phyloP scores from a whole-genome alignment of 2,888 invertebrate genomes.

The Serrognathus titanus region DNA sequence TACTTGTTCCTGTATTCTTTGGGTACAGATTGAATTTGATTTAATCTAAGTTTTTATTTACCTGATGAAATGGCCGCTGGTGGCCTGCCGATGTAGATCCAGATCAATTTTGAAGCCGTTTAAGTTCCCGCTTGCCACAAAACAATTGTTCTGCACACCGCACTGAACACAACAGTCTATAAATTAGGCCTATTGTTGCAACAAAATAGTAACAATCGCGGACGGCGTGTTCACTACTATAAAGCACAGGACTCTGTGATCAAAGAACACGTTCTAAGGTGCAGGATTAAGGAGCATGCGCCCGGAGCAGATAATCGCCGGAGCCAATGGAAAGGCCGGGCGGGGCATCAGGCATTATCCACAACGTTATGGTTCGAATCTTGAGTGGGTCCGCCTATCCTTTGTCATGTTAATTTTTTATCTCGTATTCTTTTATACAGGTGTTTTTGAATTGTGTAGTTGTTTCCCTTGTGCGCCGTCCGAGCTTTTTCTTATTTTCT shows the following conservation, averaged over 20 bases:
- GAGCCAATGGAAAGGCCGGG: slow-evolving; percentile 41
- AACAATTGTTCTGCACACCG: slow-evolving; percentile 15
- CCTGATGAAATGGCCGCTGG: slow-evolving; percentile 76
- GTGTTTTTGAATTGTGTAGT: slow-evolving; percentile 47
- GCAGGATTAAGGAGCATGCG: slow-evolving; percentile 35
- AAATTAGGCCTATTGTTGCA: slow-evolving; percentile 11
- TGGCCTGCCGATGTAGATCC: slow-evolving; percentile 70
- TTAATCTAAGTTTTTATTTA: slow-evolving; percentile 26
- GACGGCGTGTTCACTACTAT: slow-evolving; percentile 41
- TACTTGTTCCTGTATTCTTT: too few relatives aligned
- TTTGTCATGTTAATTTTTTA: slow-evolving; percentile 51
- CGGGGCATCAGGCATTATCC: slow-evolving; percentile 43
- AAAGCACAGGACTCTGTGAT: slow-evolving; percentile 44
- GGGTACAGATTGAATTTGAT: too few relatives aligned
- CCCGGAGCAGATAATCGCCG: slow-evolving; percentile 24
- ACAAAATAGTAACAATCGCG: slow-evolving; percentile 21
- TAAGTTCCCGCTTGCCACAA: slow-evolving; percentile 35
- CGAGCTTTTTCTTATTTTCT: not conserved
- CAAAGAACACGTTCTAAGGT: slow-evolving; percentile 25
- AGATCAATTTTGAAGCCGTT: slow-evolving; percentile 69
- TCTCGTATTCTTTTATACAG: slow-evolving; percentile 49
- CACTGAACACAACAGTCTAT: slow-evolving; percentile 16
- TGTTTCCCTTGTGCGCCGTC: slow-evolving; percentile 17
- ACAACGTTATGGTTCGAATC: slow-evolving; percentile 46
- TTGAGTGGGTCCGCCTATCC: slow-evolving; percentile 40